phyloP scores from a whole-genome alignment of 2,797 vertebrate genomes.

The Enteromius paludinosus region DNA sequence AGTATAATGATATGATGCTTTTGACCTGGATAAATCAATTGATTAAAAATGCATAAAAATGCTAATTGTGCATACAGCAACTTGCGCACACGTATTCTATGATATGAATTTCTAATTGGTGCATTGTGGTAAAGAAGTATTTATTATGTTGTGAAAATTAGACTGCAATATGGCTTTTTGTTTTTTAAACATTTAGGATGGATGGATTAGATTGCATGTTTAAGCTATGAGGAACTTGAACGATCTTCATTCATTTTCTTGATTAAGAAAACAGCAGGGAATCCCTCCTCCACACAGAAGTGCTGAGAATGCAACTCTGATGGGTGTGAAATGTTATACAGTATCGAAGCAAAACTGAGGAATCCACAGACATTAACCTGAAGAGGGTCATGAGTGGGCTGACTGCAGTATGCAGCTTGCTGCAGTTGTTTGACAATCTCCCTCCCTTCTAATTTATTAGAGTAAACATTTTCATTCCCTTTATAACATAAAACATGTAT shows the following conservation, averaged over 20 bases:
- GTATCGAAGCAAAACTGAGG: background rate
- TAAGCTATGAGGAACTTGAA: background rate
- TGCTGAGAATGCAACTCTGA: conserved; percentile 5
- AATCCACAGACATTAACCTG: conserved; percentile 21
- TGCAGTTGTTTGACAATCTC: conserved; percentile 5
- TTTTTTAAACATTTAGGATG: background rate
- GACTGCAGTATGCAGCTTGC: background rate
- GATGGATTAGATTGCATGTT: background rate
- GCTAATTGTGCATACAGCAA: background rate
- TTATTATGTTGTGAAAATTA: background rate
- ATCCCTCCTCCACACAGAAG: conserved; percentile 7
- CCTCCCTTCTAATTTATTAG: conserved; percentile 12
- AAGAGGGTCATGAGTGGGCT: conserved; percentile 24
- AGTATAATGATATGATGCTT: background rate
- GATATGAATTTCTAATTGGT: background rate
- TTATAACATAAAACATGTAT: background rate
- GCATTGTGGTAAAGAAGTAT: background rate
- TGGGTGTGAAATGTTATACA: conserved; percentile 4
- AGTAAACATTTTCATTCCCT: conserved; percentile 3
- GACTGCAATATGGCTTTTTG: background rate
- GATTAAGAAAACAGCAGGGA: conserved; percentile 18
- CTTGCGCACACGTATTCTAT: background rate
- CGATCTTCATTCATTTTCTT: conserved; percentile 3
- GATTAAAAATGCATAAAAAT: background rate
- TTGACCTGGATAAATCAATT: background rate